Evolutionary conservation across 2,888 invertebrate genomes (phyloP).

Genomic region (Drosophila siamana): DNA sequence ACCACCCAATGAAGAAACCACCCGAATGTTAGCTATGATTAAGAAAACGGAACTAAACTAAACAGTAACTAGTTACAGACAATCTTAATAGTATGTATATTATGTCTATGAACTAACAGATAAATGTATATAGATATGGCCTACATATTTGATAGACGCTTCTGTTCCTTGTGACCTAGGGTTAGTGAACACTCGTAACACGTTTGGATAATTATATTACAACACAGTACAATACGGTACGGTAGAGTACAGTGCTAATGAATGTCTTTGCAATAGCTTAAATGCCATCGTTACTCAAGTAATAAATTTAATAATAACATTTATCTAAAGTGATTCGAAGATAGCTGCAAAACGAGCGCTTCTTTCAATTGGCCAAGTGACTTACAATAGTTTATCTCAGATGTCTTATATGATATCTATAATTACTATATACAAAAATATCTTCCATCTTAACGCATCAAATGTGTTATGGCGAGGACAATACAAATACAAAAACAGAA

Average conservation of each 20-base stretch:
- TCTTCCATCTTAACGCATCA: constrained; percentile 66
- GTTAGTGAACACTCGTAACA: constrained; percentile 62
- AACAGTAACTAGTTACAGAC: constrained; percentile 71
- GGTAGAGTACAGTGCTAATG: background rate
- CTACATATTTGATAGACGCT: constrained; percentile 61
- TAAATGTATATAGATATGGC: constrained; percentile 37
- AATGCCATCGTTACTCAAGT: constrained; percentile 12
- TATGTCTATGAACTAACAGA: constrained; percentile 13
- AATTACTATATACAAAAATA: constrained; percentile 6
- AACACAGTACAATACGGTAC: background rate
- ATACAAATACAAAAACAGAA: constrained; percentile 43
- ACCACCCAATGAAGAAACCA: constrained; percentile 69
- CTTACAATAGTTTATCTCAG: constrained; percentile 58
- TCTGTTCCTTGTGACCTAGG: constrained; percentile 76
- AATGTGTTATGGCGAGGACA: constrained; percentile 71
- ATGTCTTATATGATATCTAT: constrained; percentile 28
- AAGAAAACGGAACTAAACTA: constrained; percentile 32
- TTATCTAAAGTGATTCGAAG: constrained; percentile 53
- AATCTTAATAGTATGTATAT: constrained; percentile 42
- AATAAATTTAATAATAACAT: constrained; percentile 11
- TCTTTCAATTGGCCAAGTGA: constrained; percentile 58
- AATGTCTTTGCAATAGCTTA: constrained; percentile 45
- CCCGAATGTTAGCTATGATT: constrained; percentile 68
- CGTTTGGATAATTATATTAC: constrained; percentile 10
- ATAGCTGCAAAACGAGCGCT: constrained; percentile 53